Percentiles rank a stretch among this genome's conserved stretches.
These are phyloP conservation scores for Salarias fasciatus DNA, from an alignment of 2,797 vertebrate genomes.

Conservation along the genomic window DNA sequence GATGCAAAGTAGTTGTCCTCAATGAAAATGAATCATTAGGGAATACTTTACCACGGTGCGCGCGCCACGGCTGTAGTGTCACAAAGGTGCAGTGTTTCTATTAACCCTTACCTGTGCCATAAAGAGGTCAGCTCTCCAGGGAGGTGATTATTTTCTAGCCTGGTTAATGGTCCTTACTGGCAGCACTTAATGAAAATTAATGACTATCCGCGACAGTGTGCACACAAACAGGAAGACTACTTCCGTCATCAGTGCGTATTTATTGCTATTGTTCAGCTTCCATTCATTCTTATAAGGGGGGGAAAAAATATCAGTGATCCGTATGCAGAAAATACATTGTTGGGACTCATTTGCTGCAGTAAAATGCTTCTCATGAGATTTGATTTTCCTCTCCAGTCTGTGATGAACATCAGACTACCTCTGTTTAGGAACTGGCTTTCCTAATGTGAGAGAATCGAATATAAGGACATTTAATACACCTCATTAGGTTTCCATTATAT, in stretches of 20 bases:
- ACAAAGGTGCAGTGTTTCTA: conserved; percentile 73
- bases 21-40: conserved; percentile 52
- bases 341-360: conserved; percentile 29
- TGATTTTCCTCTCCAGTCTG: background rate
- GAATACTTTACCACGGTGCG: conserved; percentile 7
- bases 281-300: conserved; percentile 7
- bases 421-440: conserved; percentile 42
- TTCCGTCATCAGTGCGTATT: conserved; percentile 49
- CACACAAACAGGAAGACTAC: conserved; percentile 52
- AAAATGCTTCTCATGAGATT: conserved; percentile 14
- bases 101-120: conserved; percentile 78
- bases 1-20: conserved; percentile 29
- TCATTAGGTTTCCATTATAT: conserved; percentile 80
- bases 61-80: conserved; percentile 49
- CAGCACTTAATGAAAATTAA: conserved; percentile 80
- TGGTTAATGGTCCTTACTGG: conserved; percentile 81
- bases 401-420: conserved; percentile 21
- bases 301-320: conserved; percentile 16
- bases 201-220: conserved; percentile 46
- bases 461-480: conserved; percentile 68
- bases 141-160: conserved; percentile 76
- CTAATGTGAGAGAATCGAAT: conserved; percentile 51
- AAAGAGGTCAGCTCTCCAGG: conserved; percentile 67
- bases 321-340: conserved; percentile 24
- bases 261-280: conserved; percentile 50